Conservation (phyloP, 2,888 invertebrate species). For the Syritta pipiens region DNA sequence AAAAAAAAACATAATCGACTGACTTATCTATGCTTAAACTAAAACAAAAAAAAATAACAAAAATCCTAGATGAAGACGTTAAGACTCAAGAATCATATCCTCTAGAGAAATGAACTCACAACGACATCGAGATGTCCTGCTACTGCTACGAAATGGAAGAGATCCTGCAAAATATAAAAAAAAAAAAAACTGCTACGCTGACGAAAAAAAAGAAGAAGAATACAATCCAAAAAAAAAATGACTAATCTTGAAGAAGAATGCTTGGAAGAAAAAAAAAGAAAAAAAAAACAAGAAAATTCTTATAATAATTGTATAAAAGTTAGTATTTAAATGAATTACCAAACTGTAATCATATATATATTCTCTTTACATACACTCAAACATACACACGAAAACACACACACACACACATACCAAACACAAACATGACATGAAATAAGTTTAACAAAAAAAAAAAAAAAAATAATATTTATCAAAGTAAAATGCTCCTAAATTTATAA, state of each 20-base stretch:
- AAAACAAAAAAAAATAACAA: neutral
- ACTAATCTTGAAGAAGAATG: too few relatives aligned
- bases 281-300: neutral
- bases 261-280: neutral
- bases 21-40: constrained; percentile 56
- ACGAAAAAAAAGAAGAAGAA: neutral
- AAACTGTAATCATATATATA: neutral
- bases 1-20: constrained; percentile 40
- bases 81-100: constrained; percentile 65
- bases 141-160: constrained; percentile 4
- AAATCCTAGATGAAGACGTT: constrained; percentile 18
- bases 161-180: constrained; percentile 15
- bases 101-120: constrained; percentile 39
- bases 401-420: neutral
- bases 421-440: neutral
- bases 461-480: constrained; percentile 11
- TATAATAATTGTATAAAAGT: constrained; percentile 12
- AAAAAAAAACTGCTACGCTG: constrained; percentile 7
- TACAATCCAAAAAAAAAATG: too few relatives aligned
- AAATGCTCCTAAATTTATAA: constrained; percentile 62
- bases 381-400: too few relatives aligned
- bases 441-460: neutral
- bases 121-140: constrained; percentile 17
- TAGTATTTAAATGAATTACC: constrained; percentile 2
- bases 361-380: too few relatives aligned